Evolutionary conservation across 2,113 vertebrate species (phyloP).

Genomic region (Cervus canadensis): DNA sequence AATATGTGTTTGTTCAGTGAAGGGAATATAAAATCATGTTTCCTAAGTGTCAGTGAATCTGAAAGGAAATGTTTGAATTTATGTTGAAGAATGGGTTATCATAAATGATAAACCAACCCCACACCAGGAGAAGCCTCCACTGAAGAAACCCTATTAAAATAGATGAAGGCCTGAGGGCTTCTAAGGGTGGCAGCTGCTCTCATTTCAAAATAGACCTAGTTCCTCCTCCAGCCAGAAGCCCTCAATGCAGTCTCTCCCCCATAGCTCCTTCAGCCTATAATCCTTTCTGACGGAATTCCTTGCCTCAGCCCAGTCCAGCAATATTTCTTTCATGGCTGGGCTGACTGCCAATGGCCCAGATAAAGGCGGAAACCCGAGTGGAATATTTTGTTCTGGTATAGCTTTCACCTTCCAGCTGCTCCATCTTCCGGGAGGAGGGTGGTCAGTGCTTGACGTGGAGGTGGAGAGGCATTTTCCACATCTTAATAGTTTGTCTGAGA

Average conservation of each 20-base stretch:
- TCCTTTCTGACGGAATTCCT: background rate
- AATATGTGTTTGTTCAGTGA: background rate
- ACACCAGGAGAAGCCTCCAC: background rate
- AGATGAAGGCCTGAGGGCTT: slow-evolving; percentile 16
- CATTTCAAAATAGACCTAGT: background rate
- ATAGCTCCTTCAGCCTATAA: background rate
- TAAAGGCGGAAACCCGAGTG: background rate
- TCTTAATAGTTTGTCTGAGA: background rate
- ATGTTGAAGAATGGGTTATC: background rate
- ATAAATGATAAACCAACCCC: background rate
- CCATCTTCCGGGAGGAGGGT: background rate
- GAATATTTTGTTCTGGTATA: slow-evolving; percentile 18
- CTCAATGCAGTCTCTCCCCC: background rate
- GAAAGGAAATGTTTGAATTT: background rate
- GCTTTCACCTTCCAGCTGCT: background rate
- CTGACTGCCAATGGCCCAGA: slow-evolving; percentile 5
- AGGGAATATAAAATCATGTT: background rate
- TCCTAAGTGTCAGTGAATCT: background rate
- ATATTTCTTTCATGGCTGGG: background rate
- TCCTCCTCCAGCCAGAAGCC: background rate
- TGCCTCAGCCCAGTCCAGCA: background rate
- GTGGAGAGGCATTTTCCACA: background rate
- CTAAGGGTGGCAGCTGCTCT: background rate
- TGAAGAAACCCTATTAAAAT: slow-evolving; percentile 37
- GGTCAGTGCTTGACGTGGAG: background rate